Evolutionary conservation across 2,113 vertebrate genomes (phyloP).

Genomic region (Tupaia chinensis): DNA sequence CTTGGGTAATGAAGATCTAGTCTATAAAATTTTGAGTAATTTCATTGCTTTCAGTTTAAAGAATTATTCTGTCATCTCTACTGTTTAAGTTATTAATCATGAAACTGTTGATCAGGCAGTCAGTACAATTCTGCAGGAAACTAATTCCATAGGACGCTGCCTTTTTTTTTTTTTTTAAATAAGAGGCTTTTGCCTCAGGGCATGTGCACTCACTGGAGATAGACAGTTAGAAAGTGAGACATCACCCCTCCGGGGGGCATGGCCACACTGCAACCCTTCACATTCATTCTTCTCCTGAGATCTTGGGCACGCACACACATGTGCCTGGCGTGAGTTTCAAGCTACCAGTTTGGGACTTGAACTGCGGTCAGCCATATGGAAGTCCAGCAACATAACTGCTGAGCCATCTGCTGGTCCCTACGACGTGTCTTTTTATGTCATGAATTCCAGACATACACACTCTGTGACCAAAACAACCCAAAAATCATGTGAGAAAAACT

Average conservation of each 20-base stretch:
- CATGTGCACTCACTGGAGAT: too few relatives aligned
- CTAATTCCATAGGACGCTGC: not conserved
- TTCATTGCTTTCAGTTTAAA: constrained; percentile 26
- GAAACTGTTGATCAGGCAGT: not conserved
- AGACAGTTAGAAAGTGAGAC: too few relatives aligned
- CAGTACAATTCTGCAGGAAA: not conserved
- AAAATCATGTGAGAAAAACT: not conserved
- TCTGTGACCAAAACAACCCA: not conserved
- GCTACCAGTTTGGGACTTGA: too few relatives aligned
- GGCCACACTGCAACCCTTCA: too few relatives aligned
- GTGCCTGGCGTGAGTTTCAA: too few relatives aligned
- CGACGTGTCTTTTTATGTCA: not conserved
- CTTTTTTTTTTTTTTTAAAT: not conserved
- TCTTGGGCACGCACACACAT: too few relatives aligned
- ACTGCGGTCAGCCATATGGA: too few relatives aligned
- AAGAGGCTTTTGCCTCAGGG: too few relatives aligned
- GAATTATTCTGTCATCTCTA: constrained; percentile 1
- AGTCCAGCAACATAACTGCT: too few relatives aligned
- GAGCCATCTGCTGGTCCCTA: too few relatives aligned
- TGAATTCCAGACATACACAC: not conserved
- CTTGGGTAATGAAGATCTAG: not conserved
- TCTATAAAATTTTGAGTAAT: not conserved
- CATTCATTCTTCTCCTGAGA: too few relatives aligned
- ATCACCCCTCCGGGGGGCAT: too few relatives aligned
- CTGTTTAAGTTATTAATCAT: not conserved